A percentile compares a stretch with the other conserved stretches of the same genome.
These are phyloP conservation scores for Crotophaga sulcirostris DNA, from an alignment of 2,113 vertebrate species.

Conservation along the genomic window DNA sequence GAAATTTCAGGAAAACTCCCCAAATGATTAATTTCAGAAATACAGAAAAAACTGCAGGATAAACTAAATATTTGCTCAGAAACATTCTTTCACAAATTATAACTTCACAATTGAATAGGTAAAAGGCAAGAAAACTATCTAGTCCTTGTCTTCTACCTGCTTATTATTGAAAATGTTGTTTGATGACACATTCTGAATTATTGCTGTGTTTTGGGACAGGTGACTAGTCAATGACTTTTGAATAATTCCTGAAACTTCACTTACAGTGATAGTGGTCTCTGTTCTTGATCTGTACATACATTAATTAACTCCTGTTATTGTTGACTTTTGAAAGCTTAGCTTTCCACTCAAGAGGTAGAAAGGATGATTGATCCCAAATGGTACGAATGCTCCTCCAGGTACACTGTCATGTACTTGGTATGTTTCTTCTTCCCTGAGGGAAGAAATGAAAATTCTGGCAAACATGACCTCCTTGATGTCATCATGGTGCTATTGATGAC, in stretches of 20 bases:
- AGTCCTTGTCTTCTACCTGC: not conserved
- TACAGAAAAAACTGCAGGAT: not conserved
- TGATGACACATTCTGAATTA: not conserved
- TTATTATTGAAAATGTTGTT: not conserved
- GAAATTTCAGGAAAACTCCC: not conserved
- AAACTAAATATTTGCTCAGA: not conserved
- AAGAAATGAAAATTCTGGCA: not conserved
- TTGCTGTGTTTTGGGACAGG: not conserved
- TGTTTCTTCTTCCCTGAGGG: not conserved
- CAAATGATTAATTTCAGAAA: not conserved
- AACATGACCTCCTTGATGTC: not conserved
- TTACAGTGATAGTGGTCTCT: not conserved
- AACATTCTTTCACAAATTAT: not conserved
- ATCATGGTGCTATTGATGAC: not conserved
- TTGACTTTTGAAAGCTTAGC: not conserved
- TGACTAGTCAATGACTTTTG: not conserved
- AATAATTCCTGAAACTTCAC: not conserved
- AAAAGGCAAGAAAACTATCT: not conserved
- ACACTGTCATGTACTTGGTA: not conserved
- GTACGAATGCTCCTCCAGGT: not conserved
- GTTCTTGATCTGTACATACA: not conserved
- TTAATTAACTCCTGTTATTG: not conserved
- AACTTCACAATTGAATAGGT: not conserved
- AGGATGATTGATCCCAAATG: not conserved
- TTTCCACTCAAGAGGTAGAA: not conserved